Evolutionary conservation across 2,888 invertebrate species (phyloP).

Genomic region (Entomobrya proxima): DNA sequence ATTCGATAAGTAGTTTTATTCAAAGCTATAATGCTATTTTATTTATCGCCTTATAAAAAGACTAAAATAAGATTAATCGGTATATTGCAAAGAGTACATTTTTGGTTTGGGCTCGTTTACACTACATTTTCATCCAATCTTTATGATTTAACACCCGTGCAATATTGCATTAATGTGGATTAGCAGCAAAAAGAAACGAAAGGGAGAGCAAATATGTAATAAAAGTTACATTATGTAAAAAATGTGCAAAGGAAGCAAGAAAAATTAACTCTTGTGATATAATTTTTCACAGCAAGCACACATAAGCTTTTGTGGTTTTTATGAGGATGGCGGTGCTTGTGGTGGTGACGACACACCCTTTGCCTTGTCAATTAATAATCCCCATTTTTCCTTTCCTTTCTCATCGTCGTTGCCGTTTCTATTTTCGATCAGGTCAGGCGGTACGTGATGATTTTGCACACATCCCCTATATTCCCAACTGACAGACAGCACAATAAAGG

Average conservation of each 20-base stretch:
- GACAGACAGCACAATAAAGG: background rate
- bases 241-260: conserved; percentile 16
- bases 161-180: conserved; percentile 9
- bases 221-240: background rate
- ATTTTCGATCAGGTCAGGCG: background rate
- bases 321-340: conserved; percentile 3
- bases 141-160: conserved; percentile 32
- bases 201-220: no score
- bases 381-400: background rate
- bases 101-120: conserved; percentile 16
- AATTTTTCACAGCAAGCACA: background rate
- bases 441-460: conserved; percentile 3
- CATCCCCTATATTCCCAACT: background rate
- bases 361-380: conserved; percentile 35
- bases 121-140: background rate
- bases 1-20: no score
- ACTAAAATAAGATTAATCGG: conserved; percentile 38
- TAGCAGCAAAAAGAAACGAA: background rate
- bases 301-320: background rate
- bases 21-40: no score
- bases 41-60: no score
- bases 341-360: conserved; percentile 40
- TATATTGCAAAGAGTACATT: background rate
- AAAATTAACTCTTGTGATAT: background rate
- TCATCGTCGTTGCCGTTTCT: background rate